Percentiles rank a stretch among this genome's conserved stretches.
These are phyloP conservation scores for Gopherus flavomarginatus DNA, from an alignment of 2,113 vertebrate species.

Conservation along the genomic window DNA sequence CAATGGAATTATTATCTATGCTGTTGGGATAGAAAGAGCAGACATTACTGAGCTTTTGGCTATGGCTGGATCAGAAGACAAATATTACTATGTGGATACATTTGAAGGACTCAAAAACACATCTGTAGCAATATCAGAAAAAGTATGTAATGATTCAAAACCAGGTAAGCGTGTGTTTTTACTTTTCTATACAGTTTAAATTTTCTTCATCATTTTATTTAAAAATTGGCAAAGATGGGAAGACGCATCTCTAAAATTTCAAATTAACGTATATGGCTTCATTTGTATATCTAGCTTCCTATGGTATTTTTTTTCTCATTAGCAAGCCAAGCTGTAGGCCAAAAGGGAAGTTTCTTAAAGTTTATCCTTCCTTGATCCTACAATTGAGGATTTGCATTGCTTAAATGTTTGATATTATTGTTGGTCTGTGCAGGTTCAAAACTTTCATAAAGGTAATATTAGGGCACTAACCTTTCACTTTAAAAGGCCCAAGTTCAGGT, in stretches of 20 bases:
- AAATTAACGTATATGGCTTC: background rate
- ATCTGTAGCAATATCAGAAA: conserved; percentile 57
- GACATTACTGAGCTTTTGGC: conserved; percentile 55
- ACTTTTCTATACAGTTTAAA: background rate
- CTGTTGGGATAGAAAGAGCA: conserved; percentile 69
- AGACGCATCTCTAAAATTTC: background rate
- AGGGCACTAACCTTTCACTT: background rate
- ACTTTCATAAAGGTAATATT: background rate
- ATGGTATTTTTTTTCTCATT: background rate
- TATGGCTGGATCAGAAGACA: conserved; percentile 71
- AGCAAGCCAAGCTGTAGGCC: background rate
- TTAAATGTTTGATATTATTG: background rate
- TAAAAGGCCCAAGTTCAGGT: background rate
- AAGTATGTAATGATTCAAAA: conserved; percentile 66
- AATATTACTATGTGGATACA: conserved; percentile 71
- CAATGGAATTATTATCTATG: conserved; percentile 67
- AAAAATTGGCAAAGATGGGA: background rate
- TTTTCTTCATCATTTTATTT: background rate
- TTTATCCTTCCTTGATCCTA: background rate
- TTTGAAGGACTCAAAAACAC: conserved; percentile 72
- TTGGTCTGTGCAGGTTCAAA: background rate
- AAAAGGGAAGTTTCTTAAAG: background rate
- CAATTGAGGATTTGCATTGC: background rate
- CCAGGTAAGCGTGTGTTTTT: conserved; percentile 48
- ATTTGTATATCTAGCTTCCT: background rate